Conservation (phyloP, 1,140 invertebrate genomes). For the Lordiphosa collinella region DNA sequence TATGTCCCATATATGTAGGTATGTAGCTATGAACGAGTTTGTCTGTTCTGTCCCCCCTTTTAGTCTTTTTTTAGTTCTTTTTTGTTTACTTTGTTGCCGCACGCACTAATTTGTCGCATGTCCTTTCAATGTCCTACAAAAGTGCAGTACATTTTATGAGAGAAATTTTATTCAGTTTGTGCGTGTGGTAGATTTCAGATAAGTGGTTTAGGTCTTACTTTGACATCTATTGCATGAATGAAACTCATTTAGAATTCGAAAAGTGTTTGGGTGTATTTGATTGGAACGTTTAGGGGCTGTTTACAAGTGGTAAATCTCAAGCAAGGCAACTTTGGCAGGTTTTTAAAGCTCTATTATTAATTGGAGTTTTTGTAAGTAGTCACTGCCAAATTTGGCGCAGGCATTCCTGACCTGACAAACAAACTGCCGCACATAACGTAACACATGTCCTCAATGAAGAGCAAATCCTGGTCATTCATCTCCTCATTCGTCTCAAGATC, state of each 20-base stretch:
- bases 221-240: constrained; percentile 35
- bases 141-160: constrained; percentile 40
- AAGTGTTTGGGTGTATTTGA: constrained; percentile 3
- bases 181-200: constrained; percentile 22
- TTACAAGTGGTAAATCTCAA: no score
- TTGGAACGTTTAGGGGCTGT: constrained; percentile 2
- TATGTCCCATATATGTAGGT: constrained; percentile 46
- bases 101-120: constrained; percentile 67
- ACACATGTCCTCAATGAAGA: no score
- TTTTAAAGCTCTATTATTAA: no score
- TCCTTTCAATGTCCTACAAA: constrained; percentile 66
- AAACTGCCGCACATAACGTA: no score
- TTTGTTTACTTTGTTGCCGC: constrained; percentile 51
- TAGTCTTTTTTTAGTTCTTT: constrained; percentile 25
- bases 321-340: no score
- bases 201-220: constrained; percentile 29
- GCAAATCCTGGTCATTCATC: no score
- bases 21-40: constrained; percentile 12
- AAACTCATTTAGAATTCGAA: constrained; percentile 25
- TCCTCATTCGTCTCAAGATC: no score
- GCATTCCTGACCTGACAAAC: no score
- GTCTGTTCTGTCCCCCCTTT: constrained; percentile 13
- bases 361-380: no score
- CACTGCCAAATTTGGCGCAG: no score
- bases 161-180: not conserved